A percentile compares a stretch with the other conserved stretches of the same genome.
Evolutionary conservation across 2,797 vertebrate genomes (phyloP).

Genomic region (Anabas testudineus): DNA sequence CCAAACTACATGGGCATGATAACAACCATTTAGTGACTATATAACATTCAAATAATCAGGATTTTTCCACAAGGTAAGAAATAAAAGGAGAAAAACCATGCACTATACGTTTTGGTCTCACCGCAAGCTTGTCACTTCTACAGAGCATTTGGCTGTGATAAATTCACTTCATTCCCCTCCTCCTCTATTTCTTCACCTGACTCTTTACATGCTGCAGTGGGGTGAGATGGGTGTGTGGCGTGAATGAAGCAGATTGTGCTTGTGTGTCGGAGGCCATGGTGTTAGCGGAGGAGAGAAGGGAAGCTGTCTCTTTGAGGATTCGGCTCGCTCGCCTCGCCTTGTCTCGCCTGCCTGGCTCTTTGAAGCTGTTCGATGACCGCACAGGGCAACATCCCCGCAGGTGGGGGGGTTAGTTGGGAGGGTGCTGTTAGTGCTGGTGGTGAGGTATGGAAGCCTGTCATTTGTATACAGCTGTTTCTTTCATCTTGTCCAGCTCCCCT

Average conservation of each 20-base stretch:
- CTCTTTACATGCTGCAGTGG: constrained; percentile 43
- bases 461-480: constrained; percentile 89
- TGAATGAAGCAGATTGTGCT: constrained; percentile 67
- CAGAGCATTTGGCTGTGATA: constrained; percentile 49
- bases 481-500: constrained; percentile 75
- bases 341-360: constrained; percentile 77
- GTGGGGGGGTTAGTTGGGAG: constrained; percentile 20
- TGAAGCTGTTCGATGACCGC: constrained; percentile 86
- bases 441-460: constrained; percentile 77
- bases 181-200: constrained; percentile 33
- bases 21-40: too few species aligned
- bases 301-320: constrained; percentile 79
- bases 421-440: constrained; percentile 37
- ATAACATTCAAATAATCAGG: too few species aligned
- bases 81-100: neutral
- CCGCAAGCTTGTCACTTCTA: constrained; percentile 47
- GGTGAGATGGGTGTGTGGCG: constrained; percentile 41
- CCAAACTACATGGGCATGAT: too few species aligned
- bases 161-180: constrained; percentile 50
- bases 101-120: constrained; percentile 15
- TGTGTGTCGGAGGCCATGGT: constrained; percentile 65
- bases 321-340: constrained; percentile 66
- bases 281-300: constrained; percentile 66
- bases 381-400: constrained; percentile 78
- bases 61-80: constrained; percentile 1